These are phyloP conservation scores for Netelia melanura DNA, from an alignment of 2,888 invertebrate genomes.

Conservation along the genomic window DNA sequence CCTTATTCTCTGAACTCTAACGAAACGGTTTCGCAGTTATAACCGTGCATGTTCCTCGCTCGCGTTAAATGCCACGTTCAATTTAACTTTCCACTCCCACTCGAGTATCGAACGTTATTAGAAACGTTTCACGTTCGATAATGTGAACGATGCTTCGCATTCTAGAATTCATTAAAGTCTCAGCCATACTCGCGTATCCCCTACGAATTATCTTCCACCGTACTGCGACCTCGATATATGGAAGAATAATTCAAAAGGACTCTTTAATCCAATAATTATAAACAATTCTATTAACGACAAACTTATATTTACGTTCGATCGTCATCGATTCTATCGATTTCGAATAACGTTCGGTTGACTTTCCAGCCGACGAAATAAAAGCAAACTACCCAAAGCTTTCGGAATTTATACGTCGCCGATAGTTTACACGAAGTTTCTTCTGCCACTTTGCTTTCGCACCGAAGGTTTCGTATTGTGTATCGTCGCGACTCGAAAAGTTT, in stretches of 20 bases:
- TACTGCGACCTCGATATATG: background rate
- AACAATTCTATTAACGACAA: background rate
- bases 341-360: too few relatives aligned
- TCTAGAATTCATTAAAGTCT: background rate
- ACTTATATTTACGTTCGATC: too few relatives aligned
- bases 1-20: too few relatives aligned
- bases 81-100: constrained; percentile 43
- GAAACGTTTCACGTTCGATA: constrained; percentile 27
- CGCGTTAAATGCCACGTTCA: background rate
- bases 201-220: background rate
- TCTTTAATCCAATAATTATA: background rate
- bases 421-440: constrained; percentile 59
- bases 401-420: constrained; percentile 2
- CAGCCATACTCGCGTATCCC: background rate
- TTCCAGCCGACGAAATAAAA: too few relatives aligned
- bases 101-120: constrained; percentile 21
- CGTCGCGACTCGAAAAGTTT: constrained; percentile 60
- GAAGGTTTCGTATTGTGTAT: constrained; percentile 40
- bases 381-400: background rate
- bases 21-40: too few relatives aligned
- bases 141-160: constrained; percentile 19
- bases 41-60: too few relatives aligned
- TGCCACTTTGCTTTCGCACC: constrained; percentile 43
- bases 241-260: background rate
- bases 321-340: too few relatives aligned